Conservation (phyloP, 1,140 invertebrate genomes). For the Megathymus violae region DNA sequence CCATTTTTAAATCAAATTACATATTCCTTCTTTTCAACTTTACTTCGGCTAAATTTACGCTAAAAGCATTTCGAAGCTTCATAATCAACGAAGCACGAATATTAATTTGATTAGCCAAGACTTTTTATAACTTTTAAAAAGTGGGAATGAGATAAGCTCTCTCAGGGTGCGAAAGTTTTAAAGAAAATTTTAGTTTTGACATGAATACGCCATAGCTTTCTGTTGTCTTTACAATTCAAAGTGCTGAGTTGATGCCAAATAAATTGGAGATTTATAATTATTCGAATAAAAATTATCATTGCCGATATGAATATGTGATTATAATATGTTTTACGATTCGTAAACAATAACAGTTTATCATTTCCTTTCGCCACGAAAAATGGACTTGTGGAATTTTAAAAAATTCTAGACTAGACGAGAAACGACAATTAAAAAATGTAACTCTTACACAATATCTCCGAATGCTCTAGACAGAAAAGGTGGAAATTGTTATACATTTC, state of each 20-base stretch:
- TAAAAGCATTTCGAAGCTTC: conserved; percentile 63
- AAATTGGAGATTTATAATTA: too few species aligned
- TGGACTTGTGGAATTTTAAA: too few species aligned
- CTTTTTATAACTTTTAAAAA: conserved; percentile 65
- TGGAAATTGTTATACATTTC: too few species aligned
- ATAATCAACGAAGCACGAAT: conserved; percentile 66
- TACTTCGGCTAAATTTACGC: conserved; percentile 51
- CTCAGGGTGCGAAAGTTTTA: conserved; percentile 38
- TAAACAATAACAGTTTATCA: too few species aligned
- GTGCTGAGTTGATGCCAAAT: background rate
- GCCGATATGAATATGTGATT: too few species aligned
- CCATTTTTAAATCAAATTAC: conserved; percentile 46
- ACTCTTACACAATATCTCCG: too few species aligned
- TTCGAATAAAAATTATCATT: too few species aligned
- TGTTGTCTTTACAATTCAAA: background rate
- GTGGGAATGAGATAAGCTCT: conserved; percentile 53
- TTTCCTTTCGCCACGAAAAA: too few species aligned
- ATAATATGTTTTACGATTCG: too few species aligned
- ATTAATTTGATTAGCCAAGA: conserved; percentile 72
- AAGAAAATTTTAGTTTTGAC: conserved; percentile 49
- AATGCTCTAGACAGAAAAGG: too few species aligned
- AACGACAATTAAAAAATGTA: too few species aligned
- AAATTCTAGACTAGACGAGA: too few species aligned
- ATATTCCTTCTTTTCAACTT: conserved; percentile 48
- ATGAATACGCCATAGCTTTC: conserved; percentile 33